These are phyloP conservation scores for Ostrea edulis DNA, from an alignment of 1,140 invertebrate species.

Conservation along the genomic window DNA sequence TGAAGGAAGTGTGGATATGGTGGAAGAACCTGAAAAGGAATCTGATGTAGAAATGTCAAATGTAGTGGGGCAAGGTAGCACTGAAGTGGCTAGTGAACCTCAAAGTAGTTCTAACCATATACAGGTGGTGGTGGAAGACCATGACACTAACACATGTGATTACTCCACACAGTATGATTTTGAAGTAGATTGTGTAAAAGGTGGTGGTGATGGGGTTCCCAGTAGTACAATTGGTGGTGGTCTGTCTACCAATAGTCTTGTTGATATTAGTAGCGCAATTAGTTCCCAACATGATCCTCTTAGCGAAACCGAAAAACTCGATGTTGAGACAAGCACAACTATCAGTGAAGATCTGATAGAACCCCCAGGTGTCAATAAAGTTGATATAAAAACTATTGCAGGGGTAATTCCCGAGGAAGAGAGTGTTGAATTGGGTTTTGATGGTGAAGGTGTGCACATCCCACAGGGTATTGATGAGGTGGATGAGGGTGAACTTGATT, in stretches of 20 bases:
- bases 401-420: constrained; percentile 52
- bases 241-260: neutral
- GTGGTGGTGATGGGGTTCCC: constrained; percentile 39
- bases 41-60: constrained; percentile 52
- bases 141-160: constrained; percentile 14
- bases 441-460: constrained; percentile 39
- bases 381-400: constrained; percentile 50
- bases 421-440: constrained; percentile 20
- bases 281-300: constrained; percentile 14
- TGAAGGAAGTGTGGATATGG: constrained; percentile 42
- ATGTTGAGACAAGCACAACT: constrained; percentile 49
- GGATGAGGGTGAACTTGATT: constrained; percentile 33
- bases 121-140: constrained; percentile 43
- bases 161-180: constrained; percentile 28
- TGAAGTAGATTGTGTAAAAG: constrained; percentile 37
- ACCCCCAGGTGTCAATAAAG: constrained; percentile 40
- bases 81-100: constrained; percentile 13
- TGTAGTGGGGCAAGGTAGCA: constrained; percentile 40
- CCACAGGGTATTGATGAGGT: constrained; percentile 30
- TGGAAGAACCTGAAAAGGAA: constrained; percentile 35
- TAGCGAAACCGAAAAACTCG: constrained; percentile 14
- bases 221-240: constrained; percentile 16
- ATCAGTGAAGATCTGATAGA: constrained; percentile 52
- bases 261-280: constrained; percentile 9
- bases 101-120: constrained; percentile 37